Base-by-base conservation (phyloP, 2,113 vertebrate species). In the Rhineura floridana region DNA sequence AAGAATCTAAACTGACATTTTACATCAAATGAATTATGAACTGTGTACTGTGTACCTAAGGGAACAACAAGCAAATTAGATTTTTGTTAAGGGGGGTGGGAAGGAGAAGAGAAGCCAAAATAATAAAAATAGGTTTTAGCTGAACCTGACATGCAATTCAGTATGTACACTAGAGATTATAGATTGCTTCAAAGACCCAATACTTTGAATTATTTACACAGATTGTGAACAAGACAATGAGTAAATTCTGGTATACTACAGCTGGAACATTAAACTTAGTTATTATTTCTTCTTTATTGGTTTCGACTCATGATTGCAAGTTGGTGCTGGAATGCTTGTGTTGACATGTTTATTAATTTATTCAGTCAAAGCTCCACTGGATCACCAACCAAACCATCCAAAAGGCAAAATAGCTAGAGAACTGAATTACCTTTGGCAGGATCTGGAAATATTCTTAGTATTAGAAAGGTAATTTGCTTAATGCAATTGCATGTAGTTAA, bases 11-110 rank as follows among this genome's bases (percentile, higher is more conserved):
- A 96, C 95, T 96, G 96, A 96, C 96, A 95, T 96, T 95, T 97
- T 96, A 93, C 96, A 97, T 97, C 95, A 95, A 97, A 97, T 97
- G 96, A 97, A 97, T 97, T 97, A 97, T 97, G 96, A 96, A 95
- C 97, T 95, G 94, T 97, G 95, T 97, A 94, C 94, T 94, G 95
- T 79, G 23, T 95, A 96, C 96, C 96, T 96, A 94, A 94, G 96
- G 96, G 96, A 97, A 96, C 96, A 97, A 96, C 96, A 97, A 95
- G 94, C 95, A 95, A 97, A 97, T 97, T 96, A 95, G 91, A 92
- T 92, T 94, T 96, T 94, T 92, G 91, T 95, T 95, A 95, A 92
- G 94, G 90, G 90, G 69, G 39, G 67, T 17, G 77, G 55, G 62
- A 42, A n/a, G 42, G 69, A n/a, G 62, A 79, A 59, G 46, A 87